Evolutionary conservation across 2,797 vertebrate genomes (phyloP).

Genomic region (Siniperca obscura): DNA sequence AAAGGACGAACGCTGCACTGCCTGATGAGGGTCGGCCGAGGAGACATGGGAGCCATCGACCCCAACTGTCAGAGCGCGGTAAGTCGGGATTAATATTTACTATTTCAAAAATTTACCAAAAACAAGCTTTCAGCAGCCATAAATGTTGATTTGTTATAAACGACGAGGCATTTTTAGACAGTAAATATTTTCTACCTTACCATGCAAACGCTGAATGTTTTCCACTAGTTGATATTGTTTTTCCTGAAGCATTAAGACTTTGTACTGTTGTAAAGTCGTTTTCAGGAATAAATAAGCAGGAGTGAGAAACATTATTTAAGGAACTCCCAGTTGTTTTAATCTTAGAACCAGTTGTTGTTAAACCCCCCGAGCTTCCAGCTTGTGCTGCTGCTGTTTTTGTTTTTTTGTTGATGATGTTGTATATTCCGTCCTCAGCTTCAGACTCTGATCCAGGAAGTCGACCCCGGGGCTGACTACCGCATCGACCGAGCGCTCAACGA

Average conservation of each 20-base stretch:
- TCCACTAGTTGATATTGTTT: too few species aligned
- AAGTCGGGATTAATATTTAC: constrained; percentile 58
- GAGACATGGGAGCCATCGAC: constrained; percentile 89
- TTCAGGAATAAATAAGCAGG: not conserved
- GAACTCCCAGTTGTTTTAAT: too few species aligned
- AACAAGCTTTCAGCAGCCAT: not conserved
- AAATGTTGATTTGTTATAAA: too few species aligned
- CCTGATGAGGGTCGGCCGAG: constrained; percentile 93
- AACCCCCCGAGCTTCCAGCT: not conserved
- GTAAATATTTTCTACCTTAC: not conserved
- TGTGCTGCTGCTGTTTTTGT: not conserved
- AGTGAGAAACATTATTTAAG: not conserved
- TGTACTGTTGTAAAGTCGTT: not conserved
- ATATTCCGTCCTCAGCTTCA: constrained; percentile 88
- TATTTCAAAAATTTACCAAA: too few species aligned
- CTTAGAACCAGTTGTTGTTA: not conserved
- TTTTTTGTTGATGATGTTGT: not conserved
- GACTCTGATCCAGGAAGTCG: constrained; percentile 94
- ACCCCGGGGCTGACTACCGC: constrained; percentile 96
- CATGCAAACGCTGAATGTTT: not conserved
- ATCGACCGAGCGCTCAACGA: constrained; percentile 97
- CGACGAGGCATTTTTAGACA: not conserved
- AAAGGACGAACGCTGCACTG: constrained; percentile 97
- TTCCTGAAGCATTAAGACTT: too few species aligned
- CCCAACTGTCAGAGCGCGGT: constrained; percentile 93